phyloP scores from a whole-genome alignment of 2,888 invertebrate genomes.

The Chalcis sispes region DNA sequence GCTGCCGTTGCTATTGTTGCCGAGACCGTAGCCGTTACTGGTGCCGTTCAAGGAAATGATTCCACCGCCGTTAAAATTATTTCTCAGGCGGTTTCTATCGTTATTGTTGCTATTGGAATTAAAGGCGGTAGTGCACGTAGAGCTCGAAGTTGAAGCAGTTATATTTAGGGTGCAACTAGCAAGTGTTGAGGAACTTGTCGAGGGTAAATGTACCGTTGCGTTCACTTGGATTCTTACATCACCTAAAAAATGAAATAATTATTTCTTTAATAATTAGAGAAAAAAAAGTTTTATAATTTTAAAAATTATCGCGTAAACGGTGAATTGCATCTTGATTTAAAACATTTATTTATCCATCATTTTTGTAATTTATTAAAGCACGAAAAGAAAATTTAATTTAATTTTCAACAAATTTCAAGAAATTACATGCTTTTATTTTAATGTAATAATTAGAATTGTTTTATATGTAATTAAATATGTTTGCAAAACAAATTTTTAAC shows the following conservation, averaged over 20 bases:
- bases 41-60: constrained; percentile 61
- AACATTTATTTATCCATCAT: too few relatives aligned
- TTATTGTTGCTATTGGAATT: not conserved
- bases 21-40: not conserved
- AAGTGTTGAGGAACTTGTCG: constrained; percentile 59
- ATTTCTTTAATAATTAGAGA: too few relatives aligned
- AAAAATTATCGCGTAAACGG: too few relatives aligned
- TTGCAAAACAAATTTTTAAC: too few relatives aligned
- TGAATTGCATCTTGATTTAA: too few relatives aligned
- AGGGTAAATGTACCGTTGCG: constrained; percentile 71
- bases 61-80: constrained; percentile 69
- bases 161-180: constrained; percentile 71
- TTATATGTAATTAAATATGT: too few relatives aligned
- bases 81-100: not conserved
- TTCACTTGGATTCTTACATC: constrained; percentile 70
- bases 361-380: too few relatives aligned
- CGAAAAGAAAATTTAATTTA: too few relatives aligned
- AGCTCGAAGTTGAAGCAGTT: constrained; percentile 65
- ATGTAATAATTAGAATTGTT: not conserved
- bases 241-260: constrained; percentile 28
- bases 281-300: too few relatives aligned
- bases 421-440: too few relatives aligned
- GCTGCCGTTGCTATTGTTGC: not conserved
- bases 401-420: too few relatives aligned
- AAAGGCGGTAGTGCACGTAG: not conserved